phyloP scores from a whole-genome alignment of 2,888 invertebrate genomes.

The Drosophila kuntzei region DNA sequence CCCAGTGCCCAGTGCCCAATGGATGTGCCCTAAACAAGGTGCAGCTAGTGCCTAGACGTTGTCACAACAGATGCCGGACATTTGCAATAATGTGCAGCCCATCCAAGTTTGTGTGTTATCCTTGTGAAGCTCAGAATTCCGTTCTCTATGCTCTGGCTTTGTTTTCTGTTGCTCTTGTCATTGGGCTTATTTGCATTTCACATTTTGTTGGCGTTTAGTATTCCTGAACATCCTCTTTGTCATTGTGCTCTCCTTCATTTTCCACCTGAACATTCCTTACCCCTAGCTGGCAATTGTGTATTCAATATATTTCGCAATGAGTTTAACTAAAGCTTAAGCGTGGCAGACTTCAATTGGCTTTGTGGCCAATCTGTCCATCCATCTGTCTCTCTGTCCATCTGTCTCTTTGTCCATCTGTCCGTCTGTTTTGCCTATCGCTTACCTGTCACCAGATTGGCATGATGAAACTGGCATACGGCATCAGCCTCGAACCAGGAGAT shows the following conservation, averaged over 20 bases:
- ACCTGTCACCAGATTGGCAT: constrained; percentile 93
- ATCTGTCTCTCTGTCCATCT: neutral
- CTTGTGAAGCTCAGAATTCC: neutral
- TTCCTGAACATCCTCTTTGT: constrained; percentile 41
- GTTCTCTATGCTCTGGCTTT: constrained; percentile 10
- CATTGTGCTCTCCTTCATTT: constrained; percentile 6
- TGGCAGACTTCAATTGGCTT: constrained; percentile 30
- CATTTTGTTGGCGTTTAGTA: constrained; percentile 60
- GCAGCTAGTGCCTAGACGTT: constrained; percentile 12
- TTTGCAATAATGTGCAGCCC: constrained; percentile 56
- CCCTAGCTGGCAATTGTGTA: neutral
- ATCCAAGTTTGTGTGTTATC: neutral
- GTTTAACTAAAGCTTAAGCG: constrained; percentile 13
- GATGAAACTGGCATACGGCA: constrained; percentile 93
- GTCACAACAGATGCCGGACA: constrained; percentile 53
- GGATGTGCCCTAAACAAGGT: constrained; percentile 1
- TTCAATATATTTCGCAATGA: constrained; percentile 26
- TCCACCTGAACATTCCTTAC: neutral
- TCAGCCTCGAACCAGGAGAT: constrained; percentile 94
- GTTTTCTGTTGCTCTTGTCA: constrained; percentile 32
- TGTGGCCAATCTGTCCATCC: constrained; percentile 26
- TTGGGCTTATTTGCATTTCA: constrained; percentile 74
- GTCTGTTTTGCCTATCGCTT: constrained; percentile 74
- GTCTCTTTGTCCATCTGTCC: neutral
- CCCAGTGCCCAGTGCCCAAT: neutral